A percentile compares a stretch with the other conserved stretches of the same genome.
Conservation (phyloP, 2,888 invertebrate genomes). For the Aleiodes leptofemur region DNA sequence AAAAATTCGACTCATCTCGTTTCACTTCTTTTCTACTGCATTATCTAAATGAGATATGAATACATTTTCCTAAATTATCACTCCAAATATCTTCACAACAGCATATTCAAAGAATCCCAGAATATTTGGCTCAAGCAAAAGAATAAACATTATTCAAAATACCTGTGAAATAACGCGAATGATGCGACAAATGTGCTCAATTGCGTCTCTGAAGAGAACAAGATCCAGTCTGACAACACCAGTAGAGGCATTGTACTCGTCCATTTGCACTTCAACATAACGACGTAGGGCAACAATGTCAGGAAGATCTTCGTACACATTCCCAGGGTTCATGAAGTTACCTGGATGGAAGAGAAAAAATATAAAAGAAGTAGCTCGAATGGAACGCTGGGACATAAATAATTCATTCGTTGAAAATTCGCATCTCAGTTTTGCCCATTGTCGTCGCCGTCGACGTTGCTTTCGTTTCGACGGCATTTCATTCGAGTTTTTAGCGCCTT, state of each 20-base stretch:
- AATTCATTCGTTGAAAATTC: conserved; percentile 39
- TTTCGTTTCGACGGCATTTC: conserved; percentile 28
- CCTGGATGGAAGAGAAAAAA: conserved; percentile 65
- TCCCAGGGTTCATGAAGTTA: conserved; percentile 85
- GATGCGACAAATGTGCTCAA: conserved; percentile 89
- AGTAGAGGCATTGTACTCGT: conserved; percentile 87
- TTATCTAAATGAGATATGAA: no score
- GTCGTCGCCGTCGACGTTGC: conserved; percentile 23
- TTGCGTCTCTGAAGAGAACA: conserved; percentile 90
- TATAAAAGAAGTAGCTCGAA: conserved; percentile 27
- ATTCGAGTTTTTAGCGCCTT: conserved; percentile 21
- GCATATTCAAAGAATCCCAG: no score
- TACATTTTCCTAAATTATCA: no score
- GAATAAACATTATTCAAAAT: neutral
- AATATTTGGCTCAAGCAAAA: no score
- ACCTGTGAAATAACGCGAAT: conserved; percentile 87
- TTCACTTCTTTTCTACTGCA: no score
- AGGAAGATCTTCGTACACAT: conserved; percentile 87
- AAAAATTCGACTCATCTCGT: no score
- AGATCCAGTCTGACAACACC: conserved; percentile 88
- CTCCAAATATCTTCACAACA: no score
- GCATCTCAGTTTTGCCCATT: conserved; percentile 20
- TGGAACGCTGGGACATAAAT: conserved; percentile 38
- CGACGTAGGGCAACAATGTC: conserved; percentile 79
- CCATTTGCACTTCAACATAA: conserved; percentile 79